Percentiles rank a stretch among this genome's conserved stretches.
Conservation (phyloP, 2,888 invertebrate genomes). For the Lasioglossum malachurum region DNA sequence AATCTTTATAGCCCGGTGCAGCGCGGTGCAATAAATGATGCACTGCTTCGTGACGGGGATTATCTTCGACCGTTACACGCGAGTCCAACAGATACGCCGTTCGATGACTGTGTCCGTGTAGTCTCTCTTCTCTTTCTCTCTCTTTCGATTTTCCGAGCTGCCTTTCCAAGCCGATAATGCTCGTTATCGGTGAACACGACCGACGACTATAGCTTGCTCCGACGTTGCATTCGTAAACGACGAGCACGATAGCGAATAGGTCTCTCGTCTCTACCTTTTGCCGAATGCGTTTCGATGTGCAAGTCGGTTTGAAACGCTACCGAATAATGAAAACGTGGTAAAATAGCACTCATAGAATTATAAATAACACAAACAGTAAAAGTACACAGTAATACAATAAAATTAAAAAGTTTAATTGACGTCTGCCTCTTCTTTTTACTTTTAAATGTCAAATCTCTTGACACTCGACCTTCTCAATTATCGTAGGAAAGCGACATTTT, state of each 20-base stretch:
- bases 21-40: conserved; percentile 59
- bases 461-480: conserved; percentile 36
- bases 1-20: conserved; percentile 65
- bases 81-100: conserved; percentile 21
- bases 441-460: conserved; percentile 7
- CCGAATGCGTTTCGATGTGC: neutral
- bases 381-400: no score
- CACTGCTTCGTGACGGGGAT: conserved; percentile 63
- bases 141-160: neutral
- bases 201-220: neutral
- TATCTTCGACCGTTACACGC: conserved; percentile 63
- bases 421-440: neutral
- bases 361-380: no score
- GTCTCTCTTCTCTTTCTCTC: neutral
- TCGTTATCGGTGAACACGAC: conserved; percentile 10
- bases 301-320: neutral
- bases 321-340: no score
- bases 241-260: neutral
- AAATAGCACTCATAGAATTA: neutral
- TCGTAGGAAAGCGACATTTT: conserved; percentile 31
- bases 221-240: neutral
- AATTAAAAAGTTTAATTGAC: neutral
- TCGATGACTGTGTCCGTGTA: neutral
- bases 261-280: neutral
- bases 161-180: neutral